These are phyloP conservation scores for Istiophorus platypterus DNA, from an alignment of 2,113 vertebrate species.

Conservation along the genomic window DNA sequence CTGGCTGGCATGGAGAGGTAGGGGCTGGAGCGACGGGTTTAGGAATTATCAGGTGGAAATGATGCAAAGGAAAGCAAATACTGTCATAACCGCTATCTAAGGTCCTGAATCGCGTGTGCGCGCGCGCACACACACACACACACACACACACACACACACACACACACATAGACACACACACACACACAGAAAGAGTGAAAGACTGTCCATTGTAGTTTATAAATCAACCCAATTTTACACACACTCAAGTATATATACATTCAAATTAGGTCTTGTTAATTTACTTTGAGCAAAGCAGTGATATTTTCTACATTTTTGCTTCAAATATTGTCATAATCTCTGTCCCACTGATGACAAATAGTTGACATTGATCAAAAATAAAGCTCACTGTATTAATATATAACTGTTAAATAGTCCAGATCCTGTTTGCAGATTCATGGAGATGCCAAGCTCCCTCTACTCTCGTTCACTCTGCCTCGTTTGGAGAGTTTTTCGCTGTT, in stretches of 20 bases:
- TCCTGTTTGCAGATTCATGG: background rate
- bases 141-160: too few species aligned
- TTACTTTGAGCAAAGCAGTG: too few species aligned
- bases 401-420: background rate
- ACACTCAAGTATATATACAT: too few species aligned
- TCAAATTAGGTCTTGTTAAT: too few species aligned
- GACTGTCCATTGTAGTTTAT: too few species aligned
- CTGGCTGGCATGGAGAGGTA: slow-evolving; percentile 16
- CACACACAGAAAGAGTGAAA: too few species aligned
- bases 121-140: too few species aligned
- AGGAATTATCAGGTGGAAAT: slow-evolving; percentile 22
- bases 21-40: slow-evolving; percentile 24
- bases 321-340: too few species aligned
- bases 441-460: background rate
- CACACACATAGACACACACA: too few species aligned
- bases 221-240: too few species aligned
- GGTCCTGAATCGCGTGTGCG: slow-evolving; percentile 25
- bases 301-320: too few species aligned
- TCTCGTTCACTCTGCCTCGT: too few species aligned
- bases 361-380: background rate
- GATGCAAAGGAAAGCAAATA: background rate
- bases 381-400: background rate
- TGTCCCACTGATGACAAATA: background rate
- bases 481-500: background rate
- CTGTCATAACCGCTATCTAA: background rate